Conservation (phyloP, 2,113 vertebrate species). For the Rhombomys opimus region DNA sequence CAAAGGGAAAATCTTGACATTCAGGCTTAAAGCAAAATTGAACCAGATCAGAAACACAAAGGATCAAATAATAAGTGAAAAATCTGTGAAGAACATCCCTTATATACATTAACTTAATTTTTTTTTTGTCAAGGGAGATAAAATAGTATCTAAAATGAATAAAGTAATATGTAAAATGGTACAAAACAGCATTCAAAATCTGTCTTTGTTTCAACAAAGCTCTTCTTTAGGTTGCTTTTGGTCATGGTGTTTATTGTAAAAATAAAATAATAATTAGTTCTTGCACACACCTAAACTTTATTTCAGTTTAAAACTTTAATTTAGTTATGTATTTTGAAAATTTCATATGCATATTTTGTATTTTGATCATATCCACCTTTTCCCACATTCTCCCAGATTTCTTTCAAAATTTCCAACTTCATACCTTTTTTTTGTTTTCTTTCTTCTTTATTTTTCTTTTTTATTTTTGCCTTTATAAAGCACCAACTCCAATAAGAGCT, state of each 20-base stretch:
- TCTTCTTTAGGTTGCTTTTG: neutral
- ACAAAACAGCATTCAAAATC: neutral
- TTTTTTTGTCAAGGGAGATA: neutral
- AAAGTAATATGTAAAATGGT: neutral
- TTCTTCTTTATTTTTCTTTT: neutral
- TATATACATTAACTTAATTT: neutral
- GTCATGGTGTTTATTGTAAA: neutral
- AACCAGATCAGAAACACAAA: neutral
- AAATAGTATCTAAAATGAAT: neutral
- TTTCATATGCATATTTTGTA: neutral
- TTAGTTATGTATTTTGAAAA: neutral
- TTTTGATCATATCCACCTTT: neutral
- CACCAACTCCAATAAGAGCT: neutral
- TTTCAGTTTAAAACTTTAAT: conserved; percentile 15
- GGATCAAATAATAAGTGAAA: neutral
- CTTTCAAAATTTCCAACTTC: neutral
- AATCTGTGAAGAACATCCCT: neutral
- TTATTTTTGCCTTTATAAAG: neutral
- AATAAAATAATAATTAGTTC: neutral
- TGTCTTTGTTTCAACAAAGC: neutral
- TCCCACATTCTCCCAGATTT: neutral
- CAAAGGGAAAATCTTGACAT: neutral
- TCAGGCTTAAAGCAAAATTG: neutral
- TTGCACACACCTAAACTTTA: neutral
- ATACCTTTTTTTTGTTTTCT: neutral